Conservation (phyloP, 1,140 invertebrate genomes). For the Drosophila pruinosa region DNA sequence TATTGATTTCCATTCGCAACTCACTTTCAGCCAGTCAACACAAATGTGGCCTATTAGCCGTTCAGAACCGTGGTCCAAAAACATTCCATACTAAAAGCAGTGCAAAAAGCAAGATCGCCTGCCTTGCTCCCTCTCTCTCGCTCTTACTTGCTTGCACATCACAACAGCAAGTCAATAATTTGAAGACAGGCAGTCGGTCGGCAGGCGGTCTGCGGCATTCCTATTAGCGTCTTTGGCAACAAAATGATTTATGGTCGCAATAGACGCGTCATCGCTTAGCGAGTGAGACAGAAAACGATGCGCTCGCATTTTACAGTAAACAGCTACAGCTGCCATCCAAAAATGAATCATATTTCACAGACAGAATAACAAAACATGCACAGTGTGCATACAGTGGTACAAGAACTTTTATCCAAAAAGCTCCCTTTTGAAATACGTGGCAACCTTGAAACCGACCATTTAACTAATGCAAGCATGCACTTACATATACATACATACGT, state of each 20-base stretch:
- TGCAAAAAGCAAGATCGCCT: background rate
- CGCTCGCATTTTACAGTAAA: conserved; percentile 21
- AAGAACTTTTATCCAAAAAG: background rate
- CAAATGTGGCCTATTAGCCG: conserved; percentile 25
- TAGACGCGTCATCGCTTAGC: conserved; percentile 7
- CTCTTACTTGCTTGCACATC: too few species aligned
- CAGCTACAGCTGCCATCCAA: background rate
- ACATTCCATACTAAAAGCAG: background rate
- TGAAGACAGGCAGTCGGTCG: background rate
- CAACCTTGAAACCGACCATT: background rate
- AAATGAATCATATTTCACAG: conserved; percentile 5
- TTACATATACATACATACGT: background rate
- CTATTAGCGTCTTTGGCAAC: conserved; percentile 48
- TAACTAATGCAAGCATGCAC: background rate
- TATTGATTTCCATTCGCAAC: conserved; percentile 69
- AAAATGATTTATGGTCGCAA: conserved; percentile 49
- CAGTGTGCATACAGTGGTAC: background rate
- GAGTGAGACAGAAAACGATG: conserved; percentile 30
- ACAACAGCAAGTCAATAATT: background rate
- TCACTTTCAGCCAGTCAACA: conserved; percentile 29
- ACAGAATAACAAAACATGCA: background rate
- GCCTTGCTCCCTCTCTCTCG: background rate
- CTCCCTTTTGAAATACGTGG: background rate
- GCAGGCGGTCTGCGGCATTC: background rate
- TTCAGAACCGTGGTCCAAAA: background rate